phyloP scores from a whole-genome alignment of 2,888 invertebrate species.

The Drosophila dives region DNA sequence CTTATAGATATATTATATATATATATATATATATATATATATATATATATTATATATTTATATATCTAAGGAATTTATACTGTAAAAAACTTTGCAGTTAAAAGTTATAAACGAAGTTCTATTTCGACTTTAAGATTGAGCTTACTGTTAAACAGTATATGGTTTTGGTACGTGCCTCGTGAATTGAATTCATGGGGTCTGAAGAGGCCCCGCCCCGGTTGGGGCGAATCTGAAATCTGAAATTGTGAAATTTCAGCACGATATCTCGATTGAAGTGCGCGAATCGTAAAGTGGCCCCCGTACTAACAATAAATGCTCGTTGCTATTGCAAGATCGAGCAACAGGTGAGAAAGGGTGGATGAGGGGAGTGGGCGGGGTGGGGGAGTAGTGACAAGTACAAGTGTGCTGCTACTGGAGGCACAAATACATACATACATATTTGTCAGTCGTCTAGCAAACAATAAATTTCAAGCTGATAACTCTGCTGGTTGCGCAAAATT shows the following conservation, averaged over 20 bases:
- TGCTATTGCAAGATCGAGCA: conserved; percentile 32
- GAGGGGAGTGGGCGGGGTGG: not conserved
- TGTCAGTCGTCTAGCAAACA: conserved; percentile 43
- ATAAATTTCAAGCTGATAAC: conserved; percentile 73
- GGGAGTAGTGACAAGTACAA: not conserved
- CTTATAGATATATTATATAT: not conserved
- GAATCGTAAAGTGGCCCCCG: conserved; percentile 56
- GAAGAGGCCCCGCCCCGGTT: conserved; percentile 51
- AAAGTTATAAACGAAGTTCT: not conserved
- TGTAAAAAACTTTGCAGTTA: conserved; percentile 1
- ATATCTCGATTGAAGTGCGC: conserved; percentile 61
- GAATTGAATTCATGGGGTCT: conserved; percentile 27
- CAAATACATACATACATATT: conserved; percentile 1
- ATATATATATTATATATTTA: conserved; percentile 3
- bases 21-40: not conserved
- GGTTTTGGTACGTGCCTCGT: conserved; percentile 56
- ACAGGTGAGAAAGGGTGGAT: not conserved
- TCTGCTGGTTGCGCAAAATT: conserved; percentile 68
- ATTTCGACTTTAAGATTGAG: not conserved
- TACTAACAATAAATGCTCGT: conserved; percentile 33
- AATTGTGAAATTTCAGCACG: conserved; percentile 75
- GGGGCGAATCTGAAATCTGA: conserved; percentile 50
- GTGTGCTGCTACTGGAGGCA: conserved; percentile 19
- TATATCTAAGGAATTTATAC: not conserved
- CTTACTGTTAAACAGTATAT: conserved; percentile 19